Evolutionary conservation across 2,113 vertebrate genomes (phyloP), one percentile per base, ranked within the genome.

Genomic region (Cervus canadensis): DNA sequence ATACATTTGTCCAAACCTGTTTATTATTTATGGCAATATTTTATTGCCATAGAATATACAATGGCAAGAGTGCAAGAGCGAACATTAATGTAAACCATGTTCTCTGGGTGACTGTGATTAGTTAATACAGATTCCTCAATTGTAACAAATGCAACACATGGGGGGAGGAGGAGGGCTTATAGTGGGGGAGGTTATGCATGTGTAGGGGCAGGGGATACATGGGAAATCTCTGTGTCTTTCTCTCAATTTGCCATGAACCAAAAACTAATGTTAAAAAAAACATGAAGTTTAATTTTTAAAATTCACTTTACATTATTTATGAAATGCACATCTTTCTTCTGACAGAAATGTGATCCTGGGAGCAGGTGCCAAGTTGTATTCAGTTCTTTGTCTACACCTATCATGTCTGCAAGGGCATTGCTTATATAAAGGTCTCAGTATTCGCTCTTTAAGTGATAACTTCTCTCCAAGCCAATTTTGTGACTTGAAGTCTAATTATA

Each of bases 191-290:
- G 4, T 25, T 17, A 13, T 14, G 45, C 67, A 21, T 4, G 4
- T 5, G 6, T 21, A 8, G 2, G n/a, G n/a, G 0, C 3, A 40
- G 26, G 13, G 4, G 0, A 1, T 14, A 3, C 33, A 36, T 40
- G 48, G 57, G 6, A 67, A 79, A 50, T 56, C 28, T n/a, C 28
- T 23, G 16, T 23, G 36, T 16, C 9, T 64, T 30, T 25, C 6
- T 54, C 28, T 92, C 57, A 81, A 33, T 57, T 87, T 81, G 0
- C 48, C 5, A 0, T 33, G 17, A 64, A 23, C 48, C 40, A 67
- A 81, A 86, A 64, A 33, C 30, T 56, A 6, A 17, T 57, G 48
- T 13, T 57, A 45, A 89, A 48, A 62, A 67, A 54, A 89, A 48
- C 62, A 56, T 28, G 12, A 40, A 71, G 8, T 52, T 26, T 50